These are phyloP conservation scores for Myotis brandtii DNA, from an alignment of 2,113 vertebrate genomes.

Conservation along the genomic window DNA sequence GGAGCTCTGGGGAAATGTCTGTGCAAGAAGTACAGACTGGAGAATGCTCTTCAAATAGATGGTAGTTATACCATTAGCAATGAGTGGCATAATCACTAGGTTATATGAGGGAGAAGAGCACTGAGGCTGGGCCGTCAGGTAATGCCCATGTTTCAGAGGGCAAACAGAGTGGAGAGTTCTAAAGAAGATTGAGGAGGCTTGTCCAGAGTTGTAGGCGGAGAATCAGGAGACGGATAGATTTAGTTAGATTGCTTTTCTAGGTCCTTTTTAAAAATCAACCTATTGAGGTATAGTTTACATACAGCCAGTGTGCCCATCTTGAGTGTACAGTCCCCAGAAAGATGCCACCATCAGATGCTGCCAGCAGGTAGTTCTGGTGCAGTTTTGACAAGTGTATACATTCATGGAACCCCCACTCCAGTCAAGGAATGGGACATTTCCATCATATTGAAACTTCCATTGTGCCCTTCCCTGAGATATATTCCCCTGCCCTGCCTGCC, in stretches of 20 bases:
- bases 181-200: not conserved
- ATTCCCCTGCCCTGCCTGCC: not conserved
- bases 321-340: not conserved
- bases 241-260: not conserved
- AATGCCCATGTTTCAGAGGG: not conserved
- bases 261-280: not conserved
- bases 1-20: not conserved
- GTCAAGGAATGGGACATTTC: not conserved
- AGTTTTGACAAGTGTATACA: not conserved
- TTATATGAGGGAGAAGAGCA: not conserved
- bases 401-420: not conserved
- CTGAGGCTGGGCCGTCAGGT: not conserved
- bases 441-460: not conserved
- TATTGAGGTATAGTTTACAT: not conserved
- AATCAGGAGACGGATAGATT: not conserved
- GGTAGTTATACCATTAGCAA: not conserved
- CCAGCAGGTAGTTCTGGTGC: not conserved
- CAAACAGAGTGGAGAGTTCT: not conserved
- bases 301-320: not conserved
- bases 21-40: not conserved
- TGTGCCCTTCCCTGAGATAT: not conserved
- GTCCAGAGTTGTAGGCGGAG: not conserved
- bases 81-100: not conserved
- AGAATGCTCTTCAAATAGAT: not conserved
- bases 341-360: not conserved